Percentiles rank a stretch among this genome's conserved stretches.
These are phyloP conservation scores for Cherax destructor DNA, from an alignment of 1,140 invertebrate species.

Conservation along the genomic window DNA sequence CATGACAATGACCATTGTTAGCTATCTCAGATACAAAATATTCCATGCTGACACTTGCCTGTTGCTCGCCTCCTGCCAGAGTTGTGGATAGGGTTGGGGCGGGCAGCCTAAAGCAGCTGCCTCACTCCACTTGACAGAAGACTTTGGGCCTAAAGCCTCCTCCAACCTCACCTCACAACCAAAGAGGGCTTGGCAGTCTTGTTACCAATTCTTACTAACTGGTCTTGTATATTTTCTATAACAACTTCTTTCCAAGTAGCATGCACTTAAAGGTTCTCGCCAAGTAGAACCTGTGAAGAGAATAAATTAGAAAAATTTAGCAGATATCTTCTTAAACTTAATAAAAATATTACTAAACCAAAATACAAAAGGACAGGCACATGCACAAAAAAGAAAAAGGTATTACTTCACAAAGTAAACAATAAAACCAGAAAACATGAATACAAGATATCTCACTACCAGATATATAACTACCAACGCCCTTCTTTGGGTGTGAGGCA, in stretches of 20 bases:
- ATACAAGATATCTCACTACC: too few species aligned
- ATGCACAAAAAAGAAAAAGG: too few species aligned
- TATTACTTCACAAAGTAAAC: too few species aligned
- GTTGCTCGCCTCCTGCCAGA: conserved; percentile 69
- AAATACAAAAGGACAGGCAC: too few species aligned
- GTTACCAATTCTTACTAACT: background rate
- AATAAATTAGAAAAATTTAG: background rate
- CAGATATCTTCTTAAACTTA: background rate
- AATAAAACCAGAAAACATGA: too few species aligned
- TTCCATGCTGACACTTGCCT: conserved; percentile 5
- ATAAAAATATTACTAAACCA: too few species aligned
- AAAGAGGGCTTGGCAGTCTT: background rate
- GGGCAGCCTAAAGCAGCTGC: conserved; percentile 53
- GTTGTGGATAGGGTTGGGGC: conserved; percentile 61
- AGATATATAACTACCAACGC: too few species aligned
- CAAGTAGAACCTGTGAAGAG: background rate
- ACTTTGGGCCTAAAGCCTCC: conserved; percentile 34
- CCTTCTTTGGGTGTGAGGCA: too few species aligned
- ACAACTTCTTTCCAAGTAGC: background rate
- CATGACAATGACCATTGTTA: too few species aligned
- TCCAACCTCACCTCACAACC: conserved; percentile 36
- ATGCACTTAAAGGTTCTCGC: background rate
- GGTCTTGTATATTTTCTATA: background rate
- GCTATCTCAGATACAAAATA: too few species aligned
- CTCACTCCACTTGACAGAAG: conserved; percentile 52